These are phyloP conservation scores for Scotopteryx bipunctaria DNA, from an alignment of 2,888 invertebrate species.

Conservation along the genomic window DNA sequence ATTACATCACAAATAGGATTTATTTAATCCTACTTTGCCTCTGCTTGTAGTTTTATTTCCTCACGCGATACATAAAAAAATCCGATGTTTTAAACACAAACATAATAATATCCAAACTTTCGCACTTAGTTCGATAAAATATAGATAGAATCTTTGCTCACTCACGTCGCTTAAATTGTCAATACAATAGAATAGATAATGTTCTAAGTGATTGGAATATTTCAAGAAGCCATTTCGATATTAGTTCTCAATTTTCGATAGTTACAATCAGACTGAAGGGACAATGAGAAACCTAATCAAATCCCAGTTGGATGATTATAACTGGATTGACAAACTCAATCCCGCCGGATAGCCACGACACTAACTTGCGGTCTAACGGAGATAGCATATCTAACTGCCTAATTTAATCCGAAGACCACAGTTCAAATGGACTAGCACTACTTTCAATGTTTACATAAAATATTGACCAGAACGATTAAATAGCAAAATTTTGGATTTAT, in stretches of 20 bases:
- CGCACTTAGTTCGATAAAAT: too few relatives aligned
- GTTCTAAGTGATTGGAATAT: neutral
- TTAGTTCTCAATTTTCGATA: conserved; percentile 1
- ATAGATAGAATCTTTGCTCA: too few relatives aligned
- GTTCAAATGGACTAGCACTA: neutral
- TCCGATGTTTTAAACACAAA: too few relatives aligned
- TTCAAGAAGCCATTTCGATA: conserved; percentile 5
- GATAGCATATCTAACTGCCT: conserved; percentile 37
- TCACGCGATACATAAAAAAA: too few relatives aligned
- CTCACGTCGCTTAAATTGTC: too few relatives aligned
- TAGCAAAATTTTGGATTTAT: too few relatives aligned
- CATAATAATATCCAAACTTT: too few relatives aligned
- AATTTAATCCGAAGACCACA: conserved; percentile 33
- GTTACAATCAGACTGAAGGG: conserved; percentile 13
- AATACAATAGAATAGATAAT: too few relatives aligned
- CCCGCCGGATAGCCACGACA: conserved; percentile 24
- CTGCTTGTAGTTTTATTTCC: too few relatives aligned
- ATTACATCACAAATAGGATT: too few relatives aligned
- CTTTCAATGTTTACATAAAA: neutral
- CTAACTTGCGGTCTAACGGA: conserved; percentile 38
- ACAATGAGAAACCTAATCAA: conserved; percentile 9
- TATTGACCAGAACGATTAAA: too few relatives aligned
- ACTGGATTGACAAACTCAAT: conserved; percentile 26
- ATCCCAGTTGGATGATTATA: conserved; percentile 24
- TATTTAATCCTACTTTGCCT: too few relatives aligned